These are phyloP conservation scores for Beroe ovata DNA, from an alignment of 37 sponge, comb jelly and placozoan genomes.

Conservation along the genomic window DNA sequence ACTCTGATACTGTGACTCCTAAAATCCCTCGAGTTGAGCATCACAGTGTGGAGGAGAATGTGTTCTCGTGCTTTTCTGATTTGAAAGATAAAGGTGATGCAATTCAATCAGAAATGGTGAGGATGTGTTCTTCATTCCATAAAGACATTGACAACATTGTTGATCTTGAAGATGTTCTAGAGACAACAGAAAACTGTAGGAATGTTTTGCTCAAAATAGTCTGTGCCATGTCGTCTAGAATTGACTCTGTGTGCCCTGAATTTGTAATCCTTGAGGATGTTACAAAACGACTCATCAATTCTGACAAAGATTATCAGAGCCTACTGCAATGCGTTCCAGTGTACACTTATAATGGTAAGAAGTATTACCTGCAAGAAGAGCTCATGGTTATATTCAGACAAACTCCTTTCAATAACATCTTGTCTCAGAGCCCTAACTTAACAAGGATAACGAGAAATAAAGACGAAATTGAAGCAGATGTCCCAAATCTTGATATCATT, in stretches of 20 bases:
- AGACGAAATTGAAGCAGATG: neutral
- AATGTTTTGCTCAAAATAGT: constrained; percentile 39
- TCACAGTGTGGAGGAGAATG: constrained; percentile 3
- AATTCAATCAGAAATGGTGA: neutral
- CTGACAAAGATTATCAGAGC: neutral
- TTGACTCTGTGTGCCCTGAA: constrained; percentile 5
- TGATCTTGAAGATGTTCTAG: constrained; percentile 40
- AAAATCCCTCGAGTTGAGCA: neutral
- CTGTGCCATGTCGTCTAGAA: constrained; percentile 5
- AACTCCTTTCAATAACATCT: constrained; percentile 34
- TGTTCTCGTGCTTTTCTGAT: neutral
- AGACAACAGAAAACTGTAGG: constrained; percentile 42
- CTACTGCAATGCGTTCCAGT: neutral
- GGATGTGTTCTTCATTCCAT: neutral
- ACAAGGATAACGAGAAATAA: neutral
- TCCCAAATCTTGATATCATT: neutral
- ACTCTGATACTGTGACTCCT: neutral
- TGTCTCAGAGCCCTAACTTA: constrained; percentile 1
- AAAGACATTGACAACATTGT: neutral
- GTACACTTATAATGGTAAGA: neutral
- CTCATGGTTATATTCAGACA: neutral
- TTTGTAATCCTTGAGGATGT: neutral
- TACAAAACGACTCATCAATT: neutral
- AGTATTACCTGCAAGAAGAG: neutral
- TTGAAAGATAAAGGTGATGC: constrained; percentile 5